A percentile compares a stretch with the other conserved stretches of the same genome.
These are phyloP conservation scores for Podarcis lilfordi DNA, from an alignment of 2,797 vertebrate species.

Conservation along the genomic window DNA sequence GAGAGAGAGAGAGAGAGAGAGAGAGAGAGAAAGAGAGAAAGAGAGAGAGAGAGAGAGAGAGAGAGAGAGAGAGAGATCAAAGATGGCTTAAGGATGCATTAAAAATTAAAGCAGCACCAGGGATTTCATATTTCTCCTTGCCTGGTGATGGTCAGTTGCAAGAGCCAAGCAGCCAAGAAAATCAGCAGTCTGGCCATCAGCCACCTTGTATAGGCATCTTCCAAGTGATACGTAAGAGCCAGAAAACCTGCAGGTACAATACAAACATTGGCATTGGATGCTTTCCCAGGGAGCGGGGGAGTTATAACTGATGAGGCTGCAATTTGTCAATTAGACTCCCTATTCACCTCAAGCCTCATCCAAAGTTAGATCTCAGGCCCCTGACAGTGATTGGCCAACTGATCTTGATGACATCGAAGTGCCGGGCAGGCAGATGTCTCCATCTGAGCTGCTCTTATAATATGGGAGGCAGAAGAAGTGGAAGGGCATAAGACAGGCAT, in stretches of 20 bases:
- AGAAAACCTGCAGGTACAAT: slow-evolving; percentile 25
- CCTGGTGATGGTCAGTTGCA: not conserved
- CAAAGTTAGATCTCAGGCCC: not conserved
- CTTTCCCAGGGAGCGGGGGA: not conserved
- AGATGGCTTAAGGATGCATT: not conserved
- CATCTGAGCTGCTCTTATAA: not conserved
- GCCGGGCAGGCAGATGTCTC: too few species aligned
- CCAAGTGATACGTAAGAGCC: slow-evolving; percentile 21
- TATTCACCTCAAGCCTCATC: not conserved
- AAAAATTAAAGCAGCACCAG: not conserved
- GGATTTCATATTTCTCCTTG: not conserved
- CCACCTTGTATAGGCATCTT: not conserved
- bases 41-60: too few species aligned
- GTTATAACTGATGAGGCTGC: not conserved
- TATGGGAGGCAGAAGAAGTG: too few species aligned
- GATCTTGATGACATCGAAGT: not conserved
- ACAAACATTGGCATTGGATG: slow-evolving; percentile 26
- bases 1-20: too few species aligned
- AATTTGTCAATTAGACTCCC: not conserved
- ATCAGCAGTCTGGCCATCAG: not conserved
- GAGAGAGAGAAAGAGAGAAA: not conserved
- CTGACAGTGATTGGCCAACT: not conserved
- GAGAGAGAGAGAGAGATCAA: not conserved
- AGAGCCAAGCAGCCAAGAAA: not conserved
- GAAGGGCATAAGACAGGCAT: not conserved